These are phyloP conservation scores for Piliocolobus tephrosceles DNA, from an alignment of 2,113 vertebrate species.

Conservation along the genomic window DNA sequence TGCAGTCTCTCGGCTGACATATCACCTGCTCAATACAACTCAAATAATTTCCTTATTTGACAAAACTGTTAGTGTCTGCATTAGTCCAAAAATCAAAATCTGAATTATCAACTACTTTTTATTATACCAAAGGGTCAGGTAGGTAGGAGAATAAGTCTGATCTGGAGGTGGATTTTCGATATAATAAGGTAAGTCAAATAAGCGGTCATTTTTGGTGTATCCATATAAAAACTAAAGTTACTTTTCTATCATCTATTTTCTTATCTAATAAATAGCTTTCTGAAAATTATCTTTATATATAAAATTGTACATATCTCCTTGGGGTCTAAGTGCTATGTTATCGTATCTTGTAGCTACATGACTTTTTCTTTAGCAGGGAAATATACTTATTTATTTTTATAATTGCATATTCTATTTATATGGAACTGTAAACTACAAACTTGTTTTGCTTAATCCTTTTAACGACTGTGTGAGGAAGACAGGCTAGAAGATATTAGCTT, in stretches of 20 bases:
- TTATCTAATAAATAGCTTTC: background rate
- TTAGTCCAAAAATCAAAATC: background rate
- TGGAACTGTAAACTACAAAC: too few species aligned
- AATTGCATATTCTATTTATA: too few species aligned
- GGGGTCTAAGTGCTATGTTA: background rate
- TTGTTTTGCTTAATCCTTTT: too few species aligned
- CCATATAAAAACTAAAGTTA: background rate
- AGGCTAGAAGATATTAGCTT: too few species aligned
- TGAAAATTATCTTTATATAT: background rate
- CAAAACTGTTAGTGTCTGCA: background rate
- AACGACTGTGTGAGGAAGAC: too few species aligned
- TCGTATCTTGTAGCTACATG: background rate
- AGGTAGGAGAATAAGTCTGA: background rate
- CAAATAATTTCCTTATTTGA: background rate
- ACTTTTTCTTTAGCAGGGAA: background rate
- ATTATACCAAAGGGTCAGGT: background rate
- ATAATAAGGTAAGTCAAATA: background rate
- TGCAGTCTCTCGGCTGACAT: background rate
- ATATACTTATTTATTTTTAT: background rate
- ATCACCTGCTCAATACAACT: background rate
- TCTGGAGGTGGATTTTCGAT: background rate
- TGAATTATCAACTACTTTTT: background rate
- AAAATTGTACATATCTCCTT: background rate
- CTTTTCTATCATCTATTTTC: constrained; percentile 7
- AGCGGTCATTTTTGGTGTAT: background rate